Percentiles rank a stretch among this genome's conserved stretches.
Evolutionary conservation across 2,888 invertebrate species (phyloP).

Genomic region (Eupeodes luniger): DNA sequence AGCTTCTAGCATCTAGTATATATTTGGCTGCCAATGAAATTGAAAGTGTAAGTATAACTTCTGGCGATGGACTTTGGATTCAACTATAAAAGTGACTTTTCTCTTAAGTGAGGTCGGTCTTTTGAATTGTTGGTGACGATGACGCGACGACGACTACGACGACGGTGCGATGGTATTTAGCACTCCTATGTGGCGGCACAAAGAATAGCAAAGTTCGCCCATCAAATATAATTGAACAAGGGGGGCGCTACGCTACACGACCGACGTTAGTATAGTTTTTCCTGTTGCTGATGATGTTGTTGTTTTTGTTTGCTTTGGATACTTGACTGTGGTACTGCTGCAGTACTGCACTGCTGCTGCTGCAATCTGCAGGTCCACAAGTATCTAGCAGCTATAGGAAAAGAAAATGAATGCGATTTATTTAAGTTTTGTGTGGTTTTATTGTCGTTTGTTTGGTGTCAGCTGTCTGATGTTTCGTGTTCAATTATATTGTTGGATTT

Average conservation of each 20-base stretch:
- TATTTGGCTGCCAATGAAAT: conserved; percentile 65
- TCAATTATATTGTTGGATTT: conserved; percentile 73
- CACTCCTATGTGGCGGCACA: conserved; percentile 61
- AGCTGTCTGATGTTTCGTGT: conserved; percentile 73
- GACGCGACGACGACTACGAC: too few species aligned
- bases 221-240: conserved; percentile 55
- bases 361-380: conserved; percentile 1
- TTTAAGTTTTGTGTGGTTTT: conserved; percentile 48
- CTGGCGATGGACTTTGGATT: conserved; percentile 67
- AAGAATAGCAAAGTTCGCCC: conserved; percentile 63
- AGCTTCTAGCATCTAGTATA: too few species aligned
- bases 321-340: neutral
- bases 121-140: conserved; percentile 1
- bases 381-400: neutral
- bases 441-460: conserved; percentile 72
- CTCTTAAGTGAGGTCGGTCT: conserved; percentile 31
- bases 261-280: conserved; percentile 5
- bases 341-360: too few species aligned
- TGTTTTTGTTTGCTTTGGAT: too few species aligned
- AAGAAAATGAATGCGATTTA: conserved; percentile 38
- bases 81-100: conserved; percentile 38
- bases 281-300: neutral
- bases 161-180: conserved; percentile 67
- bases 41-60: conserved; percentile 54
- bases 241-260: conserved; percentile 55